These are phyloP conservation scores for Heliconius eleuchia DNA, from an alignment of 1,140 invertebrate genomes.

Conservation along the genomic window DNA sequence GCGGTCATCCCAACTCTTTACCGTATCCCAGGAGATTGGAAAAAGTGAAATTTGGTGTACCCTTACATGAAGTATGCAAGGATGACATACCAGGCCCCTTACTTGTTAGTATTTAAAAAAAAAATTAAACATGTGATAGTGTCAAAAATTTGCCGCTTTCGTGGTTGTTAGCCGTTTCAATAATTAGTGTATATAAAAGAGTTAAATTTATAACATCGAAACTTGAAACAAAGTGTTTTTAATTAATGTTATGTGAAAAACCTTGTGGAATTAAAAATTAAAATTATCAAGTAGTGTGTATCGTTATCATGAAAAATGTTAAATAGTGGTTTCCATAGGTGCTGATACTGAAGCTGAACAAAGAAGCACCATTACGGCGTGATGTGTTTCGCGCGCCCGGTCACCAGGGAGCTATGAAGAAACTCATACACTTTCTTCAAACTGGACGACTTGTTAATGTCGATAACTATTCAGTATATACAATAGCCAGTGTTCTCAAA, in stretches of 20 bases:
- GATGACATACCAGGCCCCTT: slow-evolving; percentile 95
- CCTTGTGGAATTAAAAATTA: neutral
- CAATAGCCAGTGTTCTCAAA: slow-evolving; percentile 98
- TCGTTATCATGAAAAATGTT: slow-evolving; percentile 21
- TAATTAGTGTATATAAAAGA: neutral
- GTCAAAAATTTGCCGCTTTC: slow-evolving; percentile 11
- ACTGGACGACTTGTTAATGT: slow-evolving; percentile 98
- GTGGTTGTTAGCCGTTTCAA: neutral
- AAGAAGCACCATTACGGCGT: slow-evolving; percentile 95
- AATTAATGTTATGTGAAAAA: neutral
- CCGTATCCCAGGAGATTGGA: slow-evolving; percentile 92
- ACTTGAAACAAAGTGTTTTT: neutral
- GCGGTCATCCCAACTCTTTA: slow-evolving; percentile 87
- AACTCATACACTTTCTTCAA: slow-evolving; percentile 96
- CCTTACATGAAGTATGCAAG: slow-evolving; percentile 94
- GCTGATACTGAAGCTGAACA: slow-evolving; percentile 95
- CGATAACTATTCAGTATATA: slow-evolving; percentile 98
- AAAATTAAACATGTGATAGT: slow-evolving; percentile 19
- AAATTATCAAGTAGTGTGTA: neutral
- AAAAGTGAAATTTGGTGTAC: slow-evolving; percentile 96
- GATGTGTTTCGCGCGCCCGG: slow-evolving; percentile 97
- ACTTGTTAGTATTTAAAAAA: slow-evolving; percentile 84
- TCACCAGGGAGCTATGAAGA: slow-evolving; percentile 97
- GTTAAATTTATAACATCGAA: neutral
- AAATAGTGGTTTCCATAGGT: slow-evolving; percentile 82